Percentiles rank a stretch among this genome's conserved stretches.
Evolutionary conservation across 1,140 invertebrate species (phyloP).

Genomic region (Zaprionus taronus): DNA sequence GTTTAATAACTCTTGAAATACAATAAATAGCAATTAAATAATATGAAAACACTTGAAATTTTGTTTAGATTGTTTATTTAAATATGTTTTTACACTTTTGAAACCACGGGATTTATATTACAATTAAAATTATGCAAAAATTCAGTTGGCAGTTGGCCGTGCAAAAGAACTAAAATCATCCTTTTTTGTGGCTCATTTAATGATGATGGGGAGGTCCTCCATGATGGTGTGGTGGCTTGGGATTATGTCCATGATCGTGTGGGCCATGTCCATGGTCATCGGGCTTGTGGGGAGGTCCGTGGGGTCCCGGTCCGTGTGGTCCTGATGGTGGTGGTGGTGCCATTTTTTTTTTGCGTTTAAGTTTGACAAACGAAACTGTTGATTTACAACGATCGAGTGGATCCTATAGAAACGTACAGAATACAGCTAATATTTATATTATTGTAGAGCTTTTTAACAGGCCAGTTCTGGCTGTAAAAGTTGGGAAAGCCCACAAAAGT

Average conservation of each 20-base stretch:
- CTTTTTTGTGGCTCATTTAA: neutral
- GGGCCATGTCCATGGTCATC: slow-evolving; percentile 39
- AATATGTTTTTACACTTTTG: neutral
- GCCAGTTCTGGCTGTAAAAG: slow-evolving; percentile 11
- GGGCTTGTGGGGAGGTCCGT: slow-evolving; percentile 23
- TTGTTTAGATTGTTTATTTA: neutral
- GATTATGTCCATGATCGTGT: slow-evolving; percentile 22
- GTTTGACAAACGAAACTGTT: slow-evolving; percentile 3
- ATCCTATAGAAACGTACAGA: slow-evolving; percentile 9
- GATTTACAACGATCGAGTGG: slow-evolving; percentile 36
- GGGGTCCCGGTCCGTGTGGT: slow-evolving; percentile 29
- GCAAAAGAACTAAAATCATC: neutral
- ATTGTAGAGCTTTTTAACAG: slow-evolving; percentile 24
- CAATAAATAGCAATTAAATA: neutral
- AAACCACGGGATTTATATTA: neutral
- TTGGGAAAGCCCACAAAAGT: slow-evolving; percentile 36
- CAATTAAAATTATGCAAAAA: neutral
- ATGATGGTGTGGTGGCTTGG: slow-evolving; percentile 19
- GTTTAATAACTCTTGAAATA: neutral
- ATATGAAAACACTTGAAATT: neutral
- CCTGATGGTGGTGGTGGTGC: slow-evolving; percentile 53
- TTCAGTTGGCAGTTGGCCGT: neutral
- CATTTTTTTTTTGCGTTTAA: slow-evolving; percentile 36
- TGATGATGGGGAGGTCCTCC: slow-evolving; percentile 16
- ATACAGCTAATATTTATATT: slow-evolving; percentile 32